phyloP scores from a whole-genome alignment of 2,888 invertebrate genomes.

The Nesidiocoris tenuis region DNA sequence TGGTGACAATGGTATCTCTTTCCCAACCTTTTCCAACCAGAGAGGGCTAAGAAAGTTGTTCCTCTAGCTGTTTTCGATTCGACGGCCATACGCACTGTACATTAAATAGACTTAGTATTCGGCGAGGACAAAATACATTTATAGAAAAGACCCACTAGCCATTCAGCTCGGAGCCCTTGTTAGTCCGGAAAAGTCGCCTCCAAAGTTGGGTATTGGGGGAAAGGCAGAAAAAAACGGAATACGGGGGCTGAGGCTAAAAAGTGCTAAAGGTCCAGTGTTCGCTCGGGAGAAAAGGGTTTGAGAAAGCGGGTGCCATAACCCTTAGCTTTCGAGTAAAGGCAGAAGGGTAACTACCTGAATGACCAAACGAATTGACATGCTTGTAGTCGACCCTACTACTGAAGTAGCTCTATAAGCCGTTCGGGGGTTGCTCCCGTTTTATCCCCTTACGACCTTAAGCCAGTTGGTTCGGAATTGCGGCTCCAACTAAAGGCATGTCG shows the following conservation, averaged over 20 bases:
- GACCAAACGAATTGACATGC: conserved; percentile 25
- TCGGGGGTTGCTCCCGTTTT: conserved; percentile 8
- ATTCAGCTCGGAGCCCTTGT: not conserved
- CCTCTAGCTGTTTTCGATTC: not conserved
- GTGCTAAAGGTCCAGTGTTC: not conserved
- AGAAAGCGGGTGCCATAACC: conserved; percentile 25
- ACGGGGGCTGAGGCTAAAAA: not conserved
- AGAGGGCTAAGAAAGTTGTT: too few relatives aligned
- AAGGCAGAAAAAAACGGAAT: not conserved
- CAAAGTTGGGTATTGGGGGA: not conserved
- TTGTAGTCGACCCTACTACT: conserved; percentile 10
- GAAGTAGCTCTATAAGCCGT: conserved; percentile 22
- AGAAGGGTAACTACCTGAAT: conserved; percentile 23
- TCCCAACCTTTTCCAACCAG: too few relatives aligned
- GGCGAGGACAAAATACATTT: not conserved
- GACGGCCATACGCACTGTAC: not conserved
- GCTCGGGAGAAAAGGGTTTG: conserved; percentile 12
- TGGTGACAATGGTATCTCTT: too few relatives aligned
- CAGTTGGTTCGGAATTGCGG: not conserved
- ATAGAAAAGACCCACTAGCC: not conserved
- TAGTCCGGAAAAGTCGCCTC: not conserved
- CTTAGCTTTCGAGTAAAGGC: conserved; percentile 7
- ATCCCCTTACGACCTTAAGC: not conserved
- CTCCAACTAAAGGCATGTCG: not conserved
- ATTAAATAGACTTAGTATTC: not conserved